Percentiles rank a stretch among this genome's conserved stretches.
Evolutionary conservation across 2,113 vertebrate species (phyloP).

Genomic region (Macquaria australasica): DNA sequence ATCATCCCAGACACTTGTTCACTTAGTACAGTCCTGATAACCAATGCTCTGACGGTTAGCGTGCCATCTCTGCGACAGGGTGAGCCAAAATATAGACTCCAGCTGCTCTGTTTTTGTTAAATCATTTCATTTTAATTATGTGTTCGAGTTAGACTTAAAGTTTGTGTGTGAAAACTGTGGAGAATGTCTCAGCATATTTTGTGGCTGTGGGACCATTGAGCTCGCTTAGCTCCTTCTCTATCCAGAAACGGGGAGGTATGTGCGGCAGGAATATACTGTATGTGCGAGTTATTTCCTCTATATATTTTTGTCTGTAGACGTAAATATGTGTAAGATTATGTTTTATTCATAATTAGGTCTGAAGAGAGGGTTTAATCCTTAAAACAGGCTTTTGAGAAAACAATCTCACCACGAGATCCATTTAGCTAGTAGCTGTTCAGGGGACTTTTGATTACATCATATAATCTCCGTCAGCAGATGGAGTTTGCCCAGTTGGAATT

Average conservation of each 20-base stretch:
- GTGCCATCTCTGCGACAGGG: neutral
- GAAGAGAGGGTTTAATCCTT: neutral
- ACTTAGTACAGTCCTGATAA: neutral
- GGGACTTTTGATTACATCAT: neutral
- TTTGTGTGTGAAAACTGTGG: constrained; percentile 32
- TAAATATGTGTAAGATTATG: neutral
- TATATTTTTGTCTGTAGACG: neutral
- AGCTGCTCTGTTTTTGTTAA: constrained; percentile 2
- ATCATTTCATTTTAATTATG: constrained; percentile 19
- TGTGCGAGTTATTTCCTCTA: neutral
- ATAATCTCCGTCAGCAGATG: neutral
- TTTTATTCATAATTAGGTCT: neutral
- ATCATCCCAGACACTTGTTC: neutral
- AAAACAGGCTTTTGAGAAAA: neutral
- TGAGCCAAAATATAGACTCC: neutral
- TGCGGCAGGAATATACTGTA: neutral
- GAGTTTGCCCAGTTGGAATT: neutral
- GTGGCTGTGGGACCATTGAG: constrained; percentile 14
- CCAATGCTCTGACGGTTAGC: neutral
- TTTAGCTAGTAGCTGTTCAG: neutral
- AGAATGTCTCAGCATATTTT: constrained; percentile 6
- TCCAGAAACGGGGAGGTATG: constrained; percentile 15
- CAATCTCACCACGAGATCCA: neutral
- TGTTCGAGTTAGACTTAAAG: constrained; percentile 1
- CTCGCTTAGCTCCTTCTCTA: neutral